Evolutionary conservation across 2,113 vertebrate species (phyloP).

Genomic region (Chaetura pelagica): DNA sequence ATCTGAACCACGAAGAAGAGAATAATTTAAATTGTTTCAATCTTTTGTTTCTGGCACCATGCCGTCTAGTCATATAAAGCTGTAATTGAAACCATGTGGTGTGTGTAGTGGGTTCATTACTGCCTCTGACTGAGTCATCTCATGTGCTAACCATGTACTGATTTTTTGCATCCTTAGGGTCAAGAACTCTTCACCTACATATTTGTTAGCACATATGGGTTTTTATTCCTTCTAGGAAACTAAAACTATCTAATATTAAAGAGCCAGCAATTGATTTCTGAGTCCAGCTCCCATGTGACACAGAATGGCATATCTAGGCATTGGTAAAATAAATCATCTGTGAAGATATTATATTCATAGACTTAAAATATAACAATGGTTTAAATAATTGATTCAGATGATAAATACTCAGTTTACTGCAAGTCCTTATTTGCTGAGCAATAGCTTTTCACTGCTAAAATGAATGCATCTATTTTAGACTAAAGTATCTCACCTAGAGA

Average conservation of each 20-base stretch:
- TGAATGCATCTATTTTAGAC: slow-evolving; percentile 36
- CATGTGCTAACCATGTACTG: slow-evolving; percentile 53
- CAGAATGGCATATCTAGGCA: neutral
- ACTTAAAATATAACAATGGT: slow-evolving; percentile 26
- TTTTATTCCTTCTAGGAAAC: slow-evolving; percentile 39
- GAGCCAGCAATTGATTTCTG: slow-evolving; percentile 13
- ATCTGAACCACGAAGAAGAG: slow-evolving; percentile 67
- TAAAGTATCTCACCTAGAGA: slow-evolving; percentile 3
- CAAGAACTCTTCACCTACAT: slow-evolving; percentile 49
- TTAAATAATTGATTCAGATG: slow-evolving; percentile 41
- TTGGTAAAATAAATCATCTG: slow-evolving; percentile 27
- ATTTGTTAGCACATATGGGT: slow-evolving; percentile 8
- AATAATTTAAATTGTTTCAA: slow-evolving; percentile 57
- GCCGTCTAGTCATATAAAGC: slow-evolving; percentile 72
- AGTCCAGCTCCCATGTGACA: neutral
- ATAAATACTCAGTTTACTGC: slow-evolving; percentile 14
- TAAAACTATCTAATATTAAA: slow-evolving; percentile 44
- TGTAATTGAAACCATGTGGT: slow-evolving; percentile 75
- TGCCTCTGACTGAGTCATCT: slow-evolving; percentile 39
- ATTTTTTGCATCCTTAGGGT: slow-evolving; percentile 55
- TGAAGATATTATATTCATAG: slow-evolving; percentile 30
- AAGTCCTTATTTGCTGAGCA: slow-evolving; percentile 60
- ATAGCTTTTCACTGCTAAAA: slow-evolving; percentile 47
- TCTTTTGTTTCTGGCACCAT: slow-evolving; percentile 69
- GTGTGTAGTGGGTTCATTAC: slow-evolving; percentile 68